Conservation (phyloP, 2,797 vertebrate genomes). For the Pseudopleuronectes americanus region DNA sequence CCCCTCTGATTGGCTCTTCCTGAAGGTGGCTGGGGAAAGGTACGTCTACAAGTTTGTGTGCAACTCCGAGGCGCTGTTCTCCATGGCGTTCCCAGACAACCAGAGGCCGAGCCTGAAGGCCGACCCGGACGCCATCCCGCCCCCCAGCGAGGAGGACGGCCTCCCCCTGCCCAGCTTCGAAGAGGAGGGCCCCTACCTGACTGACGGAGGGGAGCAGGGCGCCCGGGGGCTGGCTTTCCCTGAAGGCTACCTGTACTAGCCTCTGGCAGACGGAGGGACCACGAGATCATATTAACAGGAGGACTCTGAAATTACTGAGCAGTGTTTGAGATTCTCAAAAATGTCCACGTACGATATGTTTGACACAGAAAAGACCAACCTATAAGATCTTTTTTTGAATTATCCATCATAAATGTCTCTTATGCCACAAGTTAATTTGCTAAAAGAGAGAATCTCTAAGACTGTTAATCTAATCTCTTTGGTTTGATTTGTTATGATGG, state of each 20-base stretch:
- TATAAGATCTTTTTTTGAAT: not conserved
- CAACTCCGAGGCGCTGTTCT: slow-evolving; percentile 93
- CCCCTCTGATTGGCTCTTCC: not conserved
- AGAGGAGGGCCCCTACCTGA: slow-evolving; percentile 85
- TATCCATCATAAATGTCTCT: not conserved
- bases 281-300: not conserved
- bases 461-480: slow-evolving; percentile 13
- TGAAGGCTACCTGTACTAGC: slow-evolving; percentile 89
- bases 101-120: slow-evolving; percentile 92
- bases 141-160: slow-evolving; percentile 85
- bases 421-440: slow-evolving; percentile 5
- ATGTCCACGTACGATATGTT: not conserved
- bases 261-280: slow-evolving; percentile 11
- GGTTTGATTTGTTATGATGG: not conserved
- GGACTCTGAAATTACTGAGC: slow-evolving; percentile 42
- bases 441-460: slow-evolving; percentile 5
- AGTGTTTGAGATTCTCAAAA: slow-evolving; percentile 34
- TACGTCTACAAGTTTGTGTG: slow-evolving; percentile 98
- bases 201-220: slow-evolving; percentile 86
- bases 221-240: slow-evolving; percentile 83
- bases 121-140: slow-evolving; percentile 84
- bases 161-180: slow-evolving; percentile 88
- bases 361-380: not conserved
- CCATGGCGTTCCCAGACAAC: slow-evolving; percentile 95
- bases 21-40: slow-evolving; percentile 92